Base-by-base conservation (phyloP, 1,140 invertebrate species). In the Maniola jurtina region DNA sequence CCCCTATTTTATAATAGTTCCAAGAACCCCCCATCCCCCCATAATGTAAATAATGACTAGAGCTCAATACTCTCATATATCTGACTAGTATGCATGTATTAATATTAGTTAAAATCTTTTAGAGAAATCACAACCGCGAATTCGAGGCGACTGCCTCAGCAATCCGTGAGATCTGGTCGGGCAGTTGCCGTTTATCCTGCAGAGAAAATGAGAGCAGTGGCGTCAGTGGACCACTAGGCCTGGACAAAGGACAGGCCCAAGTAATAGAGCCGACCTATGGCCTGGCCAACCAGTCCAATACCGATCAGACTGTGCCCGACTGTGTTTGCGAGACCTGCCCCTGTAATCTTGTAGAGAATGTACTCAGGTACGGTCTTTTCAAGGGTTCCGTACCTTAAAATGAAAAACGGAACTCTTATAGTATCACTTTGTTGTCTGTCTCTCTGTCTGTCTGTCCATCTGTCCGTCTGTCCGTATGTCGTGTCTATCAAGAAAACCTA, bases 311-410 rank as follows among this genome's bases (percentile, higher is more conserved):
- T 7, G 25, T 25, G 25, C 25, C 4, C 1, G 54, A 60, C 36
- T 83, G 83, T 54, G n/a, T 73, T 0, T 86, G 81, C 50, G 77
- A 69, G 0, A 57, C 73, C 0, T 86, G 83, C 40, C 81, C 83
- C 4, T 84, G 83, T 55, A 63, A 48, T 0, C 47, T 80, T 0
- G 58, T 86, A 36, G 77, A 80, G 2, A 72, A 70, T 58, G 48
- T 80, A 15, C 33, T 79, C 1, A 72, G 70, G 82, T 83, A 14
- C 5, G 0, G 6, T 9, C 1, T n/a, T 45, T 11, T 45, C 9
- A 8, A 11, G n/a, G n/a, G n/a, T 25, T 25, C 25, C 4, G 25
- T 4, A 2, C 4, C 25, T n/a, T n/a, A n/a, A n/a, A n/a, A n/a
- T n/a, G n/a, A 25, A 4, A 25, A 25, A 25, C 25, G n/a, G n/a